Conservation (phyloP, 1,140 invertebrate species). For the Phymastichus coffea region DNA sequence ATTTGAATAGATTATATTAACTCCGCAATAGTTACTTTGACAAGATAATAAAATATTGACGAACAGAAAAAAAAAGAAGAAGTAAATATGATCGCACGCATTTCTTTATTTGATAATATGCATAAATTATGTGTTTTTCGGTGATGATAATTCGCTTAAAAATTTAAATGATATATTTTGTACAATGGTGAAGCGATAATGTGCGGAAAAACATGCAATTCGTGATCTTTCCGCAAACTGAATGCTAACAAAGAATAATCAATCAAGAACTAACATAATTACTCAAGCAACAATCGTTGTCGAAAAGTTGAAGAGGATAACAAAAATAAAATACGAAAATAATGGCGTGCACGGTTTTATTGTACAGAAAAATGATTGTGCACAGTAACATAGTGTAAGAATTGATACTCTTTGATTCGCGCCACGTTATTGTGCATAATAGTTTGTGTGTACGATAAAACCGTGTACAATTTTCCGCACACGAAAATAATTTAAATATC, state of each 20-base stretch:
- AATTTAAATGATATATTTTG: slow-evolving; percentile 16
- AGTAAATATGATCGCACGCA: slow-evolving; percentile 14
- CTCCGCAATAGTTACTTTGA: slow-evolving; percentile 2
- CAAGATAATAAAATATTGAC: slow-evolving; percentile 10
- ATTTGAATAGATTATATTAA: slow-evolving; percentile 26
- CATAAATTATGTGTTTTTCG: neutral
- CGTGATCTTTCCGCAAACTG: neutral
- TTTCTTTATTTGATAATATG: slow-evolving; percentile 18
- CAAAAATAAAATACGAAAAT: no score
- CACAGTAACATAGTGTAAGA: no score
- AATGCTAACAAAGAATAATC: no score
- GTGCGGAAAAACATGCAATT: no score
- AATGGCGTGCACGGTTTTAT: no score
- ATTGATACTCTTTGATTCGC: no score
- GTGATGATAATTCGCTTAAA: slow-evolving; percentile 1
- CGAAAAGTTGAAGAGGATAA: no score
- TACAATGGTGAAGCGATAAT: slow-evolving; percentile 3
- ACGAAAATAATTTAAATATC: no score
- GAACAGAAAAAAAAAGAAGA: slow-evolving; percentile 17
- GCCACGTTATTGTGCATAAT: no score
- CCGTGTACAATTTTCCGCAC: no score
- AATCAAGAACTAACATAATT: neutral
- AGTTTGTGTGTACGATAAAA: no score
- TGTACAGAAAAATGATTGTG: no score
- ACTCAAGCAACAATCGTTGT: neutral